phyloP scores from a whole-genome alignment of 2,113 vertebrate genomes.

The Chionomys nivalis region DNA sequence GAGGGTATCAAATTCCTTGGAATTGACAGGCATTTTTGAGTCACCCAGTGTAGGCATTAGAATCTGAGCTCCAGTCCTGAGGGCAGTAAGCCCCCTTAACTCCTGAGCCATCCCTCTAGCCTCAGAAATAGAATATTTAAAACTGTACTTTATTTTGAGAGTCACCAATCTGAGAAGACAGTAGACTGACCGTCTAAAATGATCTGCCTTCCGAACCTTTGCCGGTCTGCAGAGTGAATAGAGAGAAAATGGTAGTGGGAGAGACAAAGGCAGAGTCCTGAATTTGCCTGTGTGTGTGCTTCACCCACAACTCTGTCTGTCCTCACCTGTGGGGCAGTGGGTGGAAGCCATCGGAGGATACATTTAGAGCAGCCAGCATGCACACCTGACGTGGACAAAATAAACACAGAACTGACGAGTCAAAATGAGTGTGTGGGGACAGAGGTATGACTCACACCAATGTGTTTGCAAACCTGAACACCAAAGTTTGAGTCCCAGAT shows the following conservation, averaged over 20 bases:
- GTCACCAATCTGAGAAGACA: background rate
- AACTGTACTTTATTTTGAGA: background rate
- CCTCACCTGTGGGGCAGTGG: background rate
- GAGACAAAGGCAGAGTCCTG: background rate
- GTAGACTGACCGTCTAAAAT: background rate
- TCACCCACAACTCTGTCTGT: background rate
- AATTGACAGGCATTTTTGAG: background rate
- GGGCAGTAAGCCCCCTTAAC: background rate
- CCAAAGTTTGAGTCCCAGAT: background rate
- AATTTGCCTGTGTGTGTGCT: background rate
- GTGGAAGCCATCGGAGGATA: background rate
- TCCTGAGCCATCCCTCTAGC: background rate
- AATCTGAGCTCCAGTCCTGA: background rate
- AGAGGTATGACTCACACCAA: background rate
- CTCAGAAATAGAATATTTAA: background rate
- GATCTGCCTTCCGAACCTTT: background rate
- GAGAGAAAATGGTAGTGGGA: background rate
- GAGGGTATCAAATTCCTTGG: background rate
- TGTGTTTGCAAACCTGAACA: background rate
- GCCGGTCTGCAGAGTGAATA: background rate
- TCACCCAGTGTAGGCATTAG: background rate
- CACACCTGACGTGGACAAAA: background rate
- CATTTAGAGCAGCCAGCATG: background rate
- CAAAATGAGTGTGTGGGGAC: background rate
- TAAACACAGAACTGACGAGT: background rate